Evolutionary conservation across 2,888 invertebrate genomes (phyloP).

Genomic region (Aromia moschata): DNA sequence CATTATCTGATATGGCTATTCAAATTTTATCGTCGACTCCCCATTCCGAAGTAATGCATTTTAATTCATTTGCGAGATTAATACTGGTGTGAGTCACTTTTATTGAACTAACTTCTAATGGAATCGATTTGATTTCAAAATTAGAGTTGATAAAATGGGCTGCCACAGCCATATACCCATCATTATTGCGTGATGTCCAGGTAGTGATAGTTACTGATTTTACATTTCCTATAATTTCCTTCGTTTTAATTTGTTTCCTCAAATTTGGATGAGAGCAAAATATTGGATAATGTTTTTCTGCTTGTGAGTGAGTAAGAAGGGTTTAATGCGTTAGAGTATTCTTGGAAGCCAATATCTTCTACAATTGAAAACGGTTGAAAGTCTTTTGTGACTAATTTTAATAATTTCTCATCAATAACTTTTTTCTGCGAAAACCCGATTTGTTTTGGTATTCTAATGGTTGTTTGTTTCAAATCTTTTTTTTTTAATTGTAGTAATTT

Average conservation of each 20-base stretch:
- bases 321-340: background rate
- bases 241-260: background rate
- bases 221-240: background rate
- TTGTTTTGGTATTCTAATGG: background rate
- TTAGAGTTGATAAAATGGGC: no score
- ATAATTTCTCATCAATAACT: background rate
- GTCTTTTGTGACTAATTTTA: background rate
- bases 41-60: no score
- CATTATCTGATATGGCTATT: no score
- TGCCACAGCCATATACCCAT: no score
- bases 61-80: no score
- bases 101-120: no score
- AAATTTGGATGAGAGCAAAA: background rate
- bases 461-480: background rate
- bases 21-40: no score
- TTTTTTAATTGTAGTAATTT: no score
- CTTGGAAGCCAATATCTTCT: background rate
- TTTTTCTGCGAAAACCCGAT: background rate
- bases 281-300: background rate
- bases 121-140: no score
- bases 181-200: conserved; percentile 1
- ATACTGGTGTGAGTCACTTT: no score
- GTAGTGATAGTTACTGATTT: background rate
- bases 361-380: background rate
- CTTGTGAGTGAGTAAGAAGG: background rate